phyloP scores from a whole-genome alignment of 2,113 vertebrate genomes.

The Pteropus alecto region DNA sequence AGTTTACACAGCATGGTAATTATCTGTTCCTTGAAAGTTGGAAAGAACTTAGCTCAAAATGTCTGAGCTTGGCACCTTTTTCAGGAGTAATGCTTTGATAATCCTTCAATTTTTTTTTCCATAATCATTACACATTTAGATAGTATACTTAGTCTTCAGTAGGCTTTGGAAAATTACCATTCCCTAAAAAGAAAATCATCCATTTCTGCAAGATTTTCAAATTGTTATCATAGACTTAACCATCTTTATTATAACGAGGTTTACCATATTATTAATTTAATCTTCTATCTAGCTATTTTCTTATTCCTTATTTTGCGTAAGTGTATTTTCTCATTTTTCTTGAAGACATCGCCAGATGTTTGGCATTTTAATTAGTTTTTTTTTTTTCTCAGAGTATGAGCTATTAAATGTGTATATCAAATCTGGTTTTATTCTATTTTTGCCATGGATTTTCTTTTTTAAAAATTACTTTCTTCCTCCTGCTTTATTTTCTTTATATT shows the following conservation, averaged over 20 bases:
- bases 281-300: neutral
- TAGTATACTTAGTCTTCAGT: neutral
- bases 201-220: neutral
- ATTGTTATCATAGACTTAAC: neutral
- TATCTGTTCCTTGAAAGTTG: neutral
- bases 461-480: constrained; percentile 55
- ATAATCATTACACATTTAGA: neutral
- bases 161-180: neutral
- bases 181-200: neutral
- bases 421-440: constrained; percentile 61
- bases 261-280: neutral
- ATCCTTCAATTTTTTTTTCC: neutral
- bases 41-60: neutral
- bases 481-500: constrained; percentile 47
- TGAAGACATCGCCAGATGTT: constrained; percentile 46
- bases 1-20: neutral
- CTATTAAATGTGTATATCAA: constrained; percentile 51
- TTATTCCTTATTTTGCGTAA: neutral
- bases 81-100: neutral
- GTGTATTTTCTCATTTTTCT: constrained; percentile 41
- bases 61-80: neutral
- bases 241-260: neutral
- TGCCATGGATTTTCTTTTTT: constrained; percentile 43
- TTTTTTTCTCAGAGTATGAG: neutral
- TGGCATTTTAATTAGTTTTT: constrained; percentile 35